Percentiles rank a stretch among this genome's conserved stretches.
phyloP scores from a whole-genome alignment of 2,113 vertebrate species.

The Uria lomvia region DNA sequence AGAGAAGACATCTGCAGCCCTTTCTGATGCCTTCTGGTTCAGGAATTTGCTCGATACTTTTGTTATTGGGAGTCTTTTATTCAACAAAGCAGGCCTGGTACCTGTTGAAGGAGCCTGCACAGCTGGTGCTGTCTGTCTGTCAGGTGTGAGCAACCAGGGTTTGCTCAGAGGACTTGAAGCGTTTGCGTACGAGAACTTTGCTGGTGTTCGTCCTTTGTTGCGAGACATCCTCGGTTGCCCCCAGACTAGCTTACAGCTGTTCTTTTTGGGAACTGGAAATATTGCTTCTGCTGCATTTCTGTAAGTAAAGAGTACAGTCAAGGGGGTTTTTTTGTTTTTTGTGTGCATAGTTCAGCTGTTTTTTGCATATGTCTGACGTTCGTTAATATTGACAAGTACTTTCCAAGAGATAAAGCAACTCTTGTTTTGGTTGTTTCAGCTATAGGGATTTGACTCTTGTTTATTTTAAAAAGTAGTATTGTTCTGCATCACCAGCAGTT shows the following conservation, averaged over 20 bases:
- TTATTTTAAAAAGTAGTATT: not conserved
- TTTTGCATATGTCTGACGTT: not conserved
- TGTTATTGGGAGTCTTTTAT: not conserved
- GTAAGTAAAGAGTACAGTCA: not conserved
- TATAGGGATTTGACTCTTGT: not conserved
- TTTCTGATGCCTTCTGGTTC: not conserved
- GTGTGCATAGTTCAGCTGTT: not conserved
- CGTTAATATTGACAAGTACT: not conserved
- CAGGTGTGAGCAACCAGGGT: not conserved
- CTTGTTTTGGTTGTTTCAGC: not conserved
- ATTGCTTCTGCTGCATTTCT: not conserved
- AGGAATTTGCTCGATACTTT: not conserved
- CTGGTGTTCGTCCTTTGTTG: not conserved
- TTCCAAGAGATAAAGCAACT: not conserved
- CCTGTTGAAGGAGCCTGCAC: not conserved
- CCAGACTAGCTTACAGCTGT: not conserved
- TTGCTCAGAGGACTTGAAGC: not conserved
- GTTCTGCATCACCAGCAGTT: not conserved
- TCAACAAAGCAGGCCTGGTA: not conserved
- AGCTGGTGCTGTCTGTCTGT: not conserved
- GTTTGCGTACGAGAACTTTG: not conserved
- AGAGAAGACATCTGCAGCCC: accelerated
- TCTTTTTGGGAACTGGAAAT: not conserved
- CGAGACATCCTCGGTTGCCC: not conserved
- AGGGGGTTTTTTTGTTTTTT: too few species aligned